Base-by-base conservation (phyloP, 2,113 vertebrate genomes). In the Paratilapia polleni region DNA sequence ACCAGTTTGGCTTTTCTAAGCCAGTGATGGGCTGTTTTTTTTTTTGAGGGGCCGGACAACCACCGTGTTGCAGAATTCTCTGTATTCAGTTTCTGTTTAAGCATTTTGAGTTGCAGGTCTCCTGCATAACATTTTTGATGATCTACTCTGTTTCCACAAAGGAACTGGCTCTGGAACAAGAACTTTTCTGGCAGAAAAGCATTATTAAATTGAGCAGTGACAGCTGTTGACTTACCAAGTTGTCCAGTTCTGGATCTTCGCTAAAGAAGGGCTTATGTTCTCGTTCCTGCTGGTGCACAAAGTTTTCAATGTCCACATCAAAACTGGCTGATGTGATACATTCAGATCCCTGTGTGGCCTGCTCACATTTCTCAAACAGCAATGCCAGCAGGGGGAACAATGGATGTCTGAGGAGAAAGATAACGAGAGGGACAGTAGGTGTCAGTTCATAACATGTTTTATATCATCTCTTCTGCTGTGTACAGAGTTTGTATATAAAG, bases 311-410 rank as follows among this genome's bases (percentile, higher is more conserved):
- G 95, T 99, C 98, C 1, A 99, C 98, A 6, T 99, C 98, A 19
- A 99, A 99, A 96, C 98, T 99, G 96, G 98, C 98, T 0, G 98
- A 99, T 24, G 98, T 99, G 96, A 99, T 99, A 97, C 98, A 99
- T 94, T 99, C 98, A 0, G 98, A 99, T 83, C 98, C 98, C 93
- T 99, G 98, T 0, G 98, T 99, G 12, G 98, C 98, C 96, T 99
- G 98, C 90, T 99, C 98, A 8, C 98, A 99, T 83, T 99, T 99
- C 96, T 99, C 98, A 92, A 99, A 99, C 92, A 99, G 94, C 93
- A 99, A 83, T 3, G 97, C 98, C 95, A 99, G 96, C 90, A 99
- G 96, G 0, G 98, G 98, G 92, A 99, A 99, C 82, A 99, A 93
- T 0, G 98, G 98, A 90, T 99, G 98, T 95, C 98, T 99, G 95